Evolutionary conservation across 2,113 vertebrate genomes (phyloP).

Genomic region (Diadophis punctatus): DNA sequence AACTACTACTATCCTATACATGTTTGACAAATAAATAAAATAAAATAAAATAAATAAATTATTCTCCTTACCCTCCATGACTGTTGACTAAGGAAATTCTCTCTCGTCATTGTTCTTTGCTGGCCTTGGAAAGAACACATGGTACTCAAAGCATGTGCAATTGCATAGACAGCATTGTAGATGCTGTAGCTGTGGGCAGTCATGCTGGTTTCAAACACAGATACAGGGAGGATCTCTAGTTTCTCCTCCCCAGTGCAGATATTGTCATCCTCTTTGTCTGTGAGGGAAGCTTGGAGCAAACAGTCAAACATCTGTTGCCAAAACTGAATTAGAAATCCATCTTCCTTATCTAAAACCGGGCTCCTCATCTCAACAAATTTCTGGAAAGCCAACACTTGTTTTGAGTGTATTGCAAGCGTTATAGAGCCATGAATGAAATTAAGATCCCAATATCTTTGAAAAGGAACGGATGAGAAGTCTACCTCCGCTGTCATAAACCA

Average conservation of each 20-base stretch:
- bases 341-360: background rate
- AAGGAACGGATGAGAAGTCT: background rate
- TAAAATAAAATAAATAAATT: too few relatives aligned
- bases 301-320: background rate
- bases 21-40: too few relatives aligned
- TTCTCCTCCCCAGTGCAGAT: background rate
- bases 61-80: background rate
- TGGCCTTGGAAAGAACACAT: background rate
- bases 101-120: background rate
- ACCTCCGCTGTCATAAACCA: background rate
- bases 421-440: background rate
- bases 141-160: background rate
- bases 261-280: background rate
- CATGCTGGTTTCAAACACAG: background rate
- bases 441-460: background rate
- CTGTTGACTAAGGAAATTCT: background rate
- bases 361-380: background rate
- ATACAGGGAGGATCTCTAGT: background rate
- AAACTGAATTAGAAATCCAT: background rate
- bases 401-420: background rate
- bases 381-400: background rate
- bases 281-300: background rate
- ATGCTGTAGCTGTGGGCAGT: background rate
- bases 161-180: background rate
- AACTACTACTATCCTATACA: too few relatives aligned